Percentiles rank a stretch among this genome's conserved stretches.
These are phyloP conservation scores for Blennius ocellaris DNA, from an alignment of 2,113 vertebrate species.

Conservation along the genomic window DNA sequence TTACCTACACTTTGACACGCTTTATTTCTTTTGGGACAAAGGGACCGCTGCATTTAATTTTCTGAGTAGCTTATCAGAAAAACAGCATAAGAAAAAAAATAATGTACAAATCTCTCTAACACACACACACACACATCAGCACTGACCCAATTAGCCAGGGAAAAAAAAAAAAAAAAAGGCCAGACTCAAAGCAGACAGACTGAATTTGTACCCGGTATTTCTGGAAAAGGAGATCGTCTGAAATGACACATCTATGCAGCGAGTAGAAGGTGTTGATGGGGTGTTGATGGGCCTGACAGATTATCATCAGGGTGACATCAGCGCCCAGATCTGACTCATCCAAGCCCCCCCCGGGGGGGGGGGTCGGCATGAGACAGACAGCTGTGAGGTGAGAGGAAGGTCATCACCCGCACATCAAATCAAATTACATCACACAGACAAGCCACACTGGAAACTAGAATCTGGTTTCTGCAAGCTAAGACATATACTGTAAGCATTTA, in stretches of 20 bases:
- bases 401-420: conserved; percentile 61
- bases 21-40: conserved; percentile 68
- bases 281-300: conserved; percentile 39
- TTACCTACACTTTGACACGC: conserved; percentile 48
- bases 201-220: conserved; percentile 2
- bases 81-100: conserved; percentile 27
- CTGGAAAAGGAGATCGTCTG: neutral
- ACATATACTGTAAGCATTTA: conserved; percentile 16
- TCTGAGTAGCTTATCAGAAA: conserved; percentile 56
- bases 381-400: conserved; percentile 52
- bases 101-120: conserved; percentile 17
- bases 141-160: conserved; percentile 3
- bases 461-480: conserved; percentile 17
- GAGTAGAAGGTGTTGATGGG: conserved; percentile 26
- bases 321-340: conserved; percentile 66
- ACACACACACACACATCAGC: conserved; percentile 13
- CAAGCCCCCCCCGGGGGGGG: conserved; percentile 10
- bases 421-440: conserved; percentile 65
- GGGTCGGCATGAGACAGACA: conserved; percentile 47
- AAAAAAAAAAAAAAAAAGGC: neutral
- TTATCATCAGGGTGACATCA: conserved; percentile 70
- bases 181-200: neutral
- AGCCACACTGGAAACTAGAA: conserved; percentile 35
- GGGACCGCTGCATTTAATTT: conserved; percentile 46
- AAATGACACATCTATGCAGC: neutral